phyloP scores from a whole-genome alignment of 2,888 invertebrate genomes.

The Lydus trimaculatus region DNA sequence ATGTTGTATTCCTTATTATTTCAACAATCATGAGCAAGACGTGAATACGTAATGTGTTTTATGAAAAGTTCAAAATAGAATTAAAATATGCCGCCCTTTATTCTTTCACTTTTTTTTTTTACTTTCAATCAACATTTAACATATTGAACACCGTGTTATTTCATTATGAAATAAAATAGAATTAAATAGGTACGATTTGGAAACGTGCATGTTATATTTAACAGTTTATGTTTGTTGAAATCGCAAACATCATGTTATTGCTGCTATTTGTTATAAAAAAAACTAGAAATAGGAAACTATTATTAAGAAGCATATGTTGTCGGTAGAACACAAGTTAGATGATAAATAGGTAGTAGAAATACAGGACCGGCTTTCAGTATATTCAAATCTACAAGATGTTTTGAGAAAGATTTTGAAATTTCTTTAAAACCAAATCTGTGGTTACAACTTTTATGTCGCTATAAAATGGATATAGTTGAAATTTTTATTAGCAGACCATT shows the following conservation, averaged over 20 bases:
- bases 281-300: too few relatives aligned
- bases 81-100: neutral
- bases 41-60: neutral
- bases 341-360: neutral
- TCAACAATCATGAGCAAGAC: neutral
- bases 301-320: neutral
- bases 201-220: conserved; percentile 37
- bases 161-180: conserved; percentile 32
- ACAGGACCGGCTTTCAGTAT: neutral
- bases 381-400: neutral
- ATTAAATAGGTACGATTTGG: conserved; percentile 35
- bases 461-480: conserved; percentile 27
- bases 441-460: conserved; percentile 19
- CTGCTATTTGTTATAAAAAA: too few relatives aligned
- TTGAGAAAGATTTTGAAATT: neutral
- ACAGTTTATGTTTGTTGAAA: neutral
- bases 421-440: neutral
- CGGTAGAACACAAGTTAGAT: too few relatives aligned
- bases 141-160: too few relatives aligned
- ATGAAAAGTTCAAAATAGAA: neutral
- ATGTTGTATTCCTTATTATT: neutral
- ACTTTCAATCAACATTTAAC: conserved; percentile 17
- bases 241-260: neutral
- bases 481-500: conserved; percentile 26
- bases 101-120: neutral